These are phyloP conservation scores for Caerostris extrusa DNA, from an alignment of 1,140 invertebrate genomes.

Conservation along the genomic window DNA sequence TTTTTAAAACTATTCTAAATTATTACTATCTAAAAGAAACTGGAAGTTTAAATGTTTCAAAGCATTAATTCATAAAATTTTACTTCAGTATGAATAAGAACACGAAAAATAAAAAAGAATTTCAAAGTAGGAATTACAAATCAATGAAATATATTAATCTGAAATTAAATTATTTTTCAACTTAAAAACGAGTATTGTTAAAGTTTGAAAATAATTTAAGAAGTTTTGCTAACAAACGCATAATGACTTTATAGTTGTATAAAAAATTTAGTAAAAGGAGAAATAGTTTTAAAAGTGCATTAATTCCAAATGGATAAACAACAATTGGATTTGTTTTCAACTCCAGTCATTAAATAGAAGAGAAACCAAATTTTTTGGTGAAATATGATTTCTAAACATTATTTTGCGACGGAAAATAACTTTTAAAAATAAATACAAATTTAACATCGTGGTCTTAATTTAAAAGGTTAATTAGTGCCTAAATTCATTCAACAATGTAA, in stretches of 20 bases:
- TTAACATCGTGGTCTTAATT: neutral
- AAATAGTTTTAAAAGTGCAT: neutral
- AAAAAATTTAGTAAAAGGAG: neutral
- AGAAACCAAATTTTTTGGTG: neutral
- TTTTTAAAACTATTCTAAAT: no score
- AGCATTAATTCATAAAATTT: no score
- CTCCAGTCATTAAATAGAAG: neutral
- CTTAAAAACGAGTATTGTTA: no score
- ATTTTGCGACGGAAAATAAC: neutral
- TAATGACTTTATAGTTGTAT: neutral
- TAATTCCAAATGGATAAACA: neutral
- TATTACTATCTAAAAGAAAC: no score
- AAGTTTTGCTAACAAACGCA: neutral
- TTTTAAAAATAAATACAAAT: neutral
- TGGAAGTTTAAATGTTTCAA: no score
- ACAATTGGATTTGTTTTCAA: neutral
- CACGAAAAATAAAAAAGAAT: no score
- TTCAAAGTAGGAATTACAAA: no score
- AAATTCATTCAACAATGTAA: neutral
- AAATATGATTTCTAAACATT: neutral
- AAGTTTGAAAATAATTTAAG: neutral
- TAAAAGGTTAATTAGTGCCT: neutral
- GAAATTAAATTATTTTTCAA: no score
- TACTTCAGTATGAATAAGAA: no score
- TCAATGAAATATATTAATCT: no score